Evolutionary conservation across 2,888 invertebrate species (phyloP).

Genomic region (Microctonus aethiopoides): DNA sequence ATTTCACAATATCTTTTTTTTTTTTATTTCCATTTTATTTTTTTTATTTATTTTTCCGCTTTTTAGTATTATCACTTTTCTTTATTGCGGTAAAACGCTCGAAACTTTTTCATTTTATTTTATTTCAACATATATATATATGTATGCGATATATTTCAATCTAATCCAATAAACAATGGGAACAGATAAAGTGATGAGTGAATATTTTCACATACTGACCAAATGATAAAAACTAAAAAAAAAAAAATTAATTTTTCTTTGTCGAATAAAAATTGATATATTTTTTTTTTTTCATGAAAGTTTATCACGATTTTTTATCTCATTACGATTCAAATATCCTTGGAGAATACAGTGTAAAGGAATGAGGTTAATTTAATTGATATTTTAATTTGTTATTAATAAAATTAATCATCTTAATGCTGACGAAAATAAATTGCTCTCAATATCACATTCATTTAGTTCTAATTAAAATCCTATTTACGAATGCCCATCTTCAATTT

Average conservation of each 20-base stretch:
- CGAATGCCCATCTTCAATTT: conserved; percentile 24
- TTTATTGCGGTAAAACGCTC: conserved; percentile 3
- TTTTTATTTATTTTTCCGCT: background rate
- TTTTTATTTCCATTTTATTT: conserved; percentile 1
- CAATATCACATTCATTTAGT: background rate
- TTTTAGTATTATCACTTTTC: background rate
- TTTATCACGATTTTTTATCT: too few species aligned
- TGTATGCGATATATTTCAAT: too few species aligned
- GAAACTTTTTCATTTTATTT: background rate
- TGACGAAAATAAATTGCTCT: background rate
- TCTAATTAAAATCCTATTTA: background rate
- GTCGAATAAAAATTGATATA: background rate
- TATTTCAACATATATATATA: too few species aligned
- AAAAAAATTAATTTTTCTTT: background rate
- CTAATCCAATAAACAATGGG: too few species aligned
- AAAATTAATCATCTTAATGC: background rate
- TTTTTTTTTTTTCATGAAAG: too few species aligned
- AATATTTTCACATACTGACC: background rate
- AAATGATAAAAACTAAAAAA: background rate
- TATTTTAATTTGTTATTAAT: background rate
- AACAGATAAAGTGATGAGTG: too few species aligned
- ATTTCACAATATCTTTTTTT: background rate
- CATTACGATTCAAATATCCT: too few species aligned
- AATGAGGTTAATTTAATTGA: background rate
- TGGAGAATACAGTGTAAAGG: background rate